phyloP scores from a whole-genome alignment of 2,797 vertebrate genomes.

The Coracias cyanogaster region DNA sequence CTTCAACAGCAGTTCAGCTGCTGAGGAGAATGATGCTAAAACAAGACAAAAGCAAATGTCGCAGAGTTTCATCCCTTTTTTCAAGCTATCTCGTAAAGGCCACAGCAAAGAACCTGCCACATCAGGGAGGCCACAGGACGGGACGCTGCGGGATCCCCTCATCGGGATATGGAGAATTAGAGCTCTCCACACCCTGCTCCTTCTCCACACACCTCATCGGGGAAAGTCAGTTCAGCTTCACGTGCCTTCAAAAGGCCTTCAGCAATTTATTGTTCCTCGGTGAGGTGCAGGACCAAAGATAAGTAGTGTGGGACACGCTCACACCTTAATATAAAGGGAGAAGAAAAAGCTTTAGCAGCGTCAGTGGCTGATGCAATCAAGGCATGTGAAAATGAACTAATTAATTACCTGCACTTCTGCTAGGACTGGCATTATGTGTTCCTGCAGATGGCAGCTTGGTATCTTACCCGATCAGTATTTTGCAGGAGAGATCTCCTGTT shows the following conservation, averaged over 20 bases:
- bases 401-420: not conserved
- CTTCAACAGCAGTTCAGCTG: not conserved
- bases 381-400: not conserved
- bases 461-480: too few species aligned
- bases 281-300: not conserved
- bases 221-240: not conserved
- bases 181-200: not conserved
- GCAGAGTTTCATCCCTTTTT: not conserved
- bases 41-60: not conserved
- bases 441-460: too few species aligned
- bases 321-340: not conserved
- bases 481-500: not conserved
- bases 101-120: not conserved
- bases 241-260: not conserved
- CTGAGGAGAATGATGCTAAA: not conserved
- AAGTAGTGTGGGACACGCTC: not conserved
- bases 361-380: not conserved
- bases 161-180: not conserved
- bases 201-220: not conserved
- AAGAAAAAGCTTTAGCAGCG: not conserved
- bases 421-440: too few species aligned
- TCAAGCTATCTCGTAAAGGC: not conserved
- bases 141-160: not conserved
- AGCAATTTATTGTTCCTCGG: not conserved
- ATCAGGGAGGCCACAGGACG: not conserved